phyloP scores from a whole-genome alignment of 2,888 invertebrate species.

The Ormia ochracea region DNA sequence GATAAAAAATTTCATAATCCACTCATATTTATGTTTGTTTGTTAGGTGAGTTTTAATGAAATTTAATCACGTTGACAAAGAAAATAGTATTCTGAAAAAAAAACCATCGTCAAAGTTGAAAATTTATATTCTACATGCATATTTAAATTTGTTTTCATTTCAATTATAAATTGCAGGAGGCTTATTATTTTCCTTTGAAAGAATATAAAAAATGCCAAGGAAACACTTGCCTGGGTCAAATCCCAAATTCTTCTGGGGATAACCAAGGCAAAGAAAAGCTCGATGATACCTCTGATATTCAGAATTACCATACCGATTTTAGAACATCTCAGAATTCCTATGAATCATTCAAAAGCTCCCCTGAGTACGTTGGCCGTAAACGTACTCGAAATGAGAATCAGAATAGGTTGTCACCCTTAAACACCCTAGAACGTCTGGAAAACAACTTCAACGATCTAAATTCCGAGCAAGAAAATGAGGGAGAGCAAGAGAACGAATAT shows the following conservation, averaged over 20 bases:
- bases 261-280: constrained; percentile 57
- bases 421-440: background rate
- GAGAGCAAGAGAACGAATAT: background rate
- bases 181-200: constrained; percentile 20
- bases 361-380: background rate
- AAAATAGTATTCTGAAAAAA: too few relatives aligned
- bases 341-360: background rate
- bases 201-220: constrained; percentile 65
- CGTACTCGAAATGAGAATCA: background rate
- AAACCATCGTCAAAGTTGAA: too few relatives aligned
- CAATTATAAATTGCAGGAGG: background rate
- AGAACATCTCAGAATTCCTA: background rate
- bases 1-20: too few relatives aligned
- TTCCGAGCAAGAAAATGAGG: constrained; percentile 46
- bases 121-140: too few relatives aligned
- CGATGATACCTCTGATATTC: background rate
- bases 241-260: constrained; percentile 68
- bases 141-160: background rate
- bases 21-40: too few relatives aligned
- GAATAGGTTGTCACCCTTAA: background rate
- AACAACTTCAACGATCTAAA: background rate
- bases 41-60: too few relatives aligned
- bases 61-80: too few relatives aligned
- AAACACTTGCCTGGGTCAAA: constrained; percentile 64
- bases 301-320: background rate